A percentile compares a stretch with the other conserved stretches of the same genome.
Evolutionary conservation across 2,113 vertebrate species (phyloP).

Genomic region (Sprattus sprattus): DNA sequence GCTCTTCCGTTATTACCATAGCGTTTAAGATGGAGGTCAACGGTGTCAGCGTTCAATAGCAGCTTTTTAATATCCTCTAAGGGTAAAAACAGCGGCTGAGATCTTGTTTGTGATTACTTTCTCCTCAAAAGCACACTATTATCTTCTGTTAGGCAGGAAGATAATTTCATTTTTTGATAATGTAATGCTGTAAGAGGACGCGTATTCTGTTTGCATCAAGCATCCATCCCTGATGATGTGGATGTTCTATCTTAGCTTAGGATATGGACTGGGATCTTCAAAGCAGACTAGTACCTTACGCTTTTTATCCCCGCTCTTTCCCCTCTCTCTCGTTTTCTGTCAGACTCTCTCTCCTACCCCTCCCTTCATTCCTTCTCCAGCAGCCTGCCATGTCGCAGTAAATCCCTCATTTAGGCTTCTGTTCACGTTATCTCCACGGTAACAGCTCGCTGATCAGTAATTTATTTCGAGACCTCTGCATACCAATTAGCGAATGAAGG

Average conservation of each 20-base stretch:
- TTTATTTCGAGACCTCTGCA: constrained; percentile 79
- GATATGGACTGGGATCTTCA: background rate
- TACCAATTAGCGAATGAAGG: constrained; percentile 80
- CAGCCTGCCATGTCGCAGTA: constrained; percentile 29
- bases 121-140: constrained; percentile 5
- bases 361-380: background rate
- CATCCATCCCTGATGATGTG: background rate
- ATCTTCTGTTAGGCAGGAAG: background rate
- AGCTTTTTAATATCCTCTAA: constrained; percentile 7
- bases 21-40: constrained; percentile 16
- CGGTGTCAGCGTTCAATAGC: background rate
- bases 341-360: background rate
- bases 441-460: constrained; percentile 82
- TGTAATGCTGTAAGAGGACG: background rate
- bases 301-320: constrained; percentile 5
- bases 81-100: background rate
- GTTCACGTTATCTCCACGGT: constrained; percentile 72
- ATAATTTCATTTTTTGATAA: background rate
- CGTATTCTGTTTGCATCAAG: background rate
- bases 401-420: constrained; percentile 68
- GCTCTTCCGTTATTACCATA: constrained; percentile 2
- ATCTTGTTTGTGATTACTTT: constrained; percentile 24
- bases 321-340: background rate
- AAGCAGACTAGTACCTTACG: background rate
- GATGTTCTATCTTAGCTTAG: background rate